phyloP scores from a whole-genome alignment of 2,113 vertebrate genomes.

The Calypte anna region DNA sequence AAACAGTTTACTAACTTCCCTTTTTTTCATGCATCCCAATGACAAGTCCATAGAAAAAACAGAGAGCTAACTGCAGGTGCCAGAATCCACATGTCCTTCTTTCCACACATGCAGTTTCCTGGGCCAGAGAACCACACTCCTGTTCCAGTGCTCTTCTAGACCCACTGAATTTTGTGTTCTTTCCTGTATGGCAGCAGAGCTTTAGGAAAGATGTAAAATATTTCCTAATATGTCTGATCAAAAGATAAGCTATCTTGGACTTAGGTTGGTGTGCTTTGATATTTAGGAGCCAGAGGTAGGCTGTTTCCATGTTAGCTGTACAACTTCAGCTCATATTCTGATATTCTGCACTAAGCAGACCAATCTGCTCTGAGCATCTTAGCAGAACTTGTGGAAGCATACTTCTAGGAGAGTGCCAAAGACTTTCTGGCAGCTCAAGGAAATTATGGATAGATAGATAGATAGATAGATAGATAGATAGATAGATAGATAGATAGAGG shows the following conservation, averaged over 20 bases:
- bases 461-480: no score
- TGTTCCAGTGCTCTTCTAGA: neutral
- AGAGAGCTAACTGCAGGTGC: neutral
- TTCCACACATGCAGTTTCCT: neutral
- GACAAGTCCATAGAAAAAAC: neutral
- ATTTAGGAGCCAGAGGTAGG: neutral
- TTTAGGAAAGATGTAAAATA: neutral
- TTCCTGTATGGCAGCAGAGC: neutral
- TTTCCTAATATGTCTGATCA: neutral
- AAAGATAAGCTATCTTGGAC: neutral
- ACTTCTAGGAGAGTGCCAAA: constrained; percentile 30
- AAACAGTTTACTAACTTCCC: neutral
- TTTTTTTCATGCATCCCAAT: neutral
- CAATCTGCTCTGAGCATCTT: constrained; percentile 46
- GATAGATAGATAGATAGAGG: constrained; percentile 15
- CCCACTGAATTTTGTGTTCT: neutral
- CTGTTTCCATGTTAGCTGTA: neutral
- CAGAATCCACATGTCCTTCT: neutral
- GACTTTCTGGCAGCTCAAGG: constrained; percentile 39
- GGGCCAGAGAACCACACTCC: neutral
- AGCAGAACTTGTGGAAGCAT: constrained; percentile 50
- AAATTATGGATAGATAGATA: constrained; percentile 34
- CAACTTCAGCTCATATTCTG: constrained; percentile 40
- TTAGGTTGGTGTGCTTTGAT: neutral
- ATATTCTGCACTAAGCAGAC: constrained; percentile 33